These are phyloP conservation scores for Pangasius djambal DNA, from an alignment of 2,797 vertebrate genomes.

Conservation along the genomic window DNA sequence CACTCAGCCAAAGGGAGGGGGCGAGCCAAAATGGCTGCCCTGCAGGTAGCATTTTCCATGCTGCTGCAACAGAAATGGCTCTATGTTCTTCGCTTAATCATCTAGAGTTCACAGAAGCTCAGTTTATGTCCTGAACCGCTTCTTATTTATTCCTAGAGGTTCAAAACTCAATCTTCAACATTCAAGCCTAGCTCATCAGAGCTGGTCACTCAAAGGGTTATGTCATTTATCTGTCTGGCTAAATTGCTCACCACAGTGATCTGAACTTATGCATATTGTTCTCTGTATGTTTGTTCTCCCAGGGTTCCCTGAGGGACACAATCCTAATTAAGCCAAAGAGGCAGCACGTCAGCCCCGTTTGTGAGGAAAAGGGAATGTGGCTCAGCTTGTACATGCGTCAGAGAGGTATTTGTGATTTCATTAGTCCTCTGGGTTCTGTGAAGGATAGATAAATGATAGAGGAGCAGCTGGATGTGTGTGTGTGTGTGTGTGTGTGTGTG, in stretches of 20 bases:
- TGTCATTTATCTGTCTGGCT: constrained; percentile 37
- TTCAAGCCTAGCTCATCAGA: constrained; percentile 1
- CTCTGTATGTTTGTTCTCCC: constrained; percentile 62
- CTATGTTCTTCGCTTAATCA: constrained; percentile 16
- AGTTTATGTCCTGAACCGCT: background rate
- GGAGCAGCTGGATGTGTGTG: constrained; percentile 68
- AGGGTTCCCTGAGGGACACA: constrained; percentile 64
- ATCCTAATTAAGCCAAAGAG: constrained; percentile 77
- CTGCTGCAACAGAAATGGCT: background rate
- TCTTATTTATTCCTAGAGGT: constrained; percentile 24
- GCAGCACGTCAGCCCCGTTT: constrained; percentile 61
- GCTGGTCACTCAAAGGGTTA: constrained; percentile 20
- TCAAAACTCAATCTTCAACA: constrained; percentile 11
- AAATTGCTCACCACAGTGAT: constrained; percentile 30
- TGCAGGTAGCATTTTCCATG: constrained; percentile 24
- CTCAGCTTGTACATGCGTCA: constrained; percentile 52
- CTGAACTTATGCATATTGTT: constrained; percentile 47
- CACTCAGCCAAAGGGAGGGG: constrained; percentile 2
- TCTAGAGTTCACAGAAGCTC: background rate
- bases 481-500: constrained; percentile 13
- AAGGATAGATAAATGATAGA: constrained; percentile 77
- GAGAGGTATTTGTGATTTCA: constrained; percentile 71
- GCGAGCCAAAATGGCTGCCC: constrained; percentile 47
- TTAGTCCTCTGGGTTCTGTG: constrained; percentile 72
- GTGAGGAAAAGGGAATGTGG: constrained; percentile 60